Conservation (phyloP, 2,113 vertebrate species). For the Eleginops maclovinus region DNA sequence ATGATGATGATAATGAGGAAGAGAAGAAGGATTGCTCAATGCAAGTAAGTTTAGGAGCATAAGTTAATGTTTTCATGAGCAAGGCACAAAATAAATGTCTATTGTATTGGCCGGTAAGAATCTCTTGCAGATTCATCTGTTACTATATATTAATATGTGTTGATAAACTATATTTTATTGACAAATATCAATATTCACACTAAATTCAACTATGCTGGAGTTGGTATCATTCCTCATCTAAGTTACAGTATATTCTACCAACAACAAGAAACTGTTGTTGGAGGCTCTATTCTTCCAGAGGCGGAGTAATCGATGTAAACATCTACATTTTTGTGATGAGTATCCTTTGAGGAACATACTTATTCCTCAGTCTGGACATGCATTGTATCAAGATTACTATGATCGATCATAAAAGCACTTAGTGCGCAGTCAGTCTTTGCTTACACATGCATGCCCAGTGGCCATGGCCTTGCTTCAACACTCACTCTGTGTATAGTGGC, state of each 20-base stretch:
- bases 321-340: neutral
- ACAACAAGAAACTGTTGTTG: neutral
- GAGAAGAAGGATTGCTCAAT: neutral
- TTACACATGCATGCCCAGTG: slow-evolving; percentile 2
- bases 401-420: slow-evolving; percentile 8
- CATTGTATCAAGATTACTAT: neutral
- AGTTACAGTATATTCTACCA: neutral
- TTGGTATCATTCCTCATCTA: neutral
- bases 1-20: slow-evolving; percentile 9
- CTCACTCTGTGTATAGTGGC: slow-evolving; percentile 25
- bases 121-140: neutral
- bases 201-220: too few species aligned
- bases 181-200: neutral
- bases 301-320: neutral
- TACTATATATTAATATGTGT: neutral
- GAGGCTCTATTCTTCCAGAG: neutral
- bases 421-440: neutral
- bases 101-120: neutral
- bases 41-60: neutral
- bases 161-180: neutral
- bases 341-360: neutral
- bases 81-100: too few species aligned
- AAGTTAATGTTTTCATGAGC: too few species aligned
- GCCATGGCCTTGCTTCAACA: slow-evolving; percentile 4
- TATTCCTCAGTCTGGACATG: neutral